Conservation (phyloP, 2,888 invertebrate species). For the Orchesella flavescens region DNA sequence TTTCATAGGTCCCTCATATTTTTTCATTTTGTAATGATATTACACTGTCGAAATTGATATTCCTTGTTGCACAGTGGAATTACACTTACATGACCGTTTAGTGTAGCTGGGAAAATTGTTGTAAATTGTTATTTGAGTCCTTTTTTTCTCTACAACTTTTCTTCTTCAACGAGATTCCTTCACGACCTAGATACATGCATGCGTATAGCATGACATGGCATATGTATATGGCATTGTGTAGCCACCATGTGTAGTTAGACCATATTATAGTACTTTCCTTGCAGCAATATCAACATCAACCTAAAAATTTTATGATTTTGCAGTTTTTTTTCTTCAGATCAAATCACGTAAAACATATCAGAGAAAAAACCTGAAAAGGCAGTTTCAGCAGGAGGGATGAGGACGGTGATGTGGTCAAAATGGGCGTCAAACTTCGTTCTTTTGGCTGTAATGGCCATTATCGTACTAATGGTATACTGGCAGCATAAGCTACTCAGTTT, state of each 20-base stretch:
- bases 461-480: slow-evolving; percentile 71
- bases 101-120: background rate
- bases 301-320: slow-evolving; percentile 34
- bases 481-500: slow-evolving; percentile 70
- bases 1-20: background rate
- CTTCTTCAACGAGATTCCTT: background rate
- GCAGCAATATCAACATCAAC: slow-evolving; percentile 11
- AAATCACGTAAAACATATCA: slow-evolving; percentile 39
- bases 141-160: slow-evolving; percentile 2
- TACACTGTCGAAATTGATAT: slow-evolving; percentile 18
- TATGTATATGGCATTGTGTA: too few species aligned
- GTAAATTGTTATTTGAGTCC: slow-evolving; percentile 36
- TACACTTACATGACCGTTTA: background rate
- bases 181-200: background rate
- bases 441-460: slow-evolving; percentile 68
- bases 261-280: background rate
- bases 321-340: slow-evolving; percentile 45
- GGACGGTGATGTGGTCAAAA: slow-evolving; percentile 72
- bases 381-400: slow-evolving; percentile 67
- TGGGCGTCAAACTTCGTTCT: slow-evolving; percentile 71
- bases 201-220: too few species aligned
- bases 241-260: too few species aligned
- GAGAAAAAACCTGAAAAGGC: slow-evolving; percentile 40
- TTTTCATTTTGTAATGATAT: slow-evolving; percentile 10
- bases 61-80: slow-evolving; percentile 29